Evolutionary conservation across 2,113 vertebrate species (phyloP).

Genomic region (Electrona antarctica): DNA sequence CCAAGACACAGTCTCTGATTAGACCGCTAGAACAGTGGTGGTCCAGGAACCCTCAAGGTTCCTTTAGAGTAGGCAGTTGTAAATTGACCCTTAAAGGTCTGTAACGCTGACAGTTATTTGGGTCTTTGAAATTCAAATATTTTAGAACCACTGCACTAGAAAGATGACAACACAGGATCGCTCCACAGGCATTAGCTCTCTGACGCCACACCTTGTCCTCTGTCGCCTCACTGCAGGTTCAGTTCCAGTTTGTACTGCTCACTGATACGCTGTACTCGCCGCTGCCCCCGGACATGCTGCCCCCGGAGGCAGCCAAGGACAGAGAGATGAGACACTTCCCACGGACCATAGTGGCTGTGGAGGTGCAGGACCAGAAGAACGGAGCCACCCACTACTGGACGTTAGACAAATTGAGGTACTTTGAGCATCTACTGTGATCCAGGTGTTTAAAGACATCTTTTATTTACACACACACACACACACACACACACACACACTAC

Average conservation of each 20-base stretch:
- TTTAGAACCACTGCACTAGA: too few species aligned
- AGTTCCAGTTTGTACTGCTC: slow-evolving; percentile 97
- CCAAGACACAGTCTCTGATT: too few species aligned
- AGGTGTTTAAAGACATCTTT: too few species aligned
- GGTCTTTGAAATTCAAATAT: too few species aligned
- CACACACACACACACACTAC: too few species aligned
- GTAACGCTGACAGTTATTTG: too few species aligned
- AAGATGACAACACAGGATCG: too few species aligned
- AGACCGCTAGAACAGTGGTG: too few species aligned
- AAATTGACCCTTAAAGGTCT: too few species aligned
- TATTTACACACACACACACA: too few species aligned
- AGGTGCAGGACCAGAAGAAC: slow-evolving; percentile 97
- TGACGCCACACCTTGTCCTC: neutral
- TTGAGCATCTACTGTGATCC: neutral
- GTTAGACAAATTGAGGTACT: slow-evolving; percentile 93
- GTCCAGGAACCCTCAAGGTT: too few species aligned
- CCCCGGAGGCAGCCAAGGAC: slow-evolving; percentile 85
- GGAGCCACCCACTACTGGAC: slow-evolving; percentile 98
- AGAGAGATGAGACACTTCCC: slow-evolving; percentile 89
- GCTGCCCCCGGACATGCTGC: slow-evolving; percentile 90
- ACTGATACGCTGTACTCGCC: slow-evolving; percentile 97
- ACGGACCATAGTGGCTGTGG: slow-evolving; percentile 93
- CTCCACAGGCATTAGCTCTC: neutral
- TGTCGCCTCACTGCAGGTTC: slow-evolving; percentile 80
- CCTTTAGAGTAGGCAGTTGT: too few species aligned